Conservation (phyloP, 2,888 invertebrate species). For the Drosophila kuntzei region DNA sequence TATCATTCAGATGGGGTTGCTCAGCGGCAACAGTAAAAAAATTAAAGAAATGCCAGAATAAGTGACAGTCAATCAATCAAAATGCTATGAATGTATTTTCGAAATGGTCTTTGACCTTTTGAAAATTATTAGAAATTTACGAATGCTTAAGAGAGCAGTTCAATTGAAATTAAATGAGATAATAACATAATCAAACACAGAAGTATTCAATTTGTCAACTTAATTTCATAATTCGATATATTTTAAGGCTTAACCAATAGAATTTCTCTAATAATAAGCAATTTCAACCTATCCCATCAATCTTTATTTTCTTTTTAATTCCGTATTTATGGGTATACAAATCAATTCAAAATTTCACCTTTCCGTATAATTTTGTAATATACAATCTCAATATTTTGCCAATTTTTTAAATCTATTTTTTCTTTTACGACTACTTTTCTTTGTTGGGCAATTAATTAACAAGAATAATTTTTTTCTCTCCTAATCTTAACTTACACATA, state of each 20-base stretch:
- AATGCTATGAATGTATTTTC: background rate
- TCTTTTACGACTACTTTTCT: too few species aligned
- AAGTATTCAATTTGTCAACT: background rate
- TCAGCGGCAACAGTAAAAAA: background rate
- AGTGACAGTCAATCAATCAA: slow-evolving; percentile 43
- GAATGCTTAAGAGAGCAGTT: background rate
- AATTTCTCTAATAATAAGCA: background rate
- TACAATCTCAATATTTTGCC: too few species aligned
- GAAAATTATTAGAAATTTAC: background rate
- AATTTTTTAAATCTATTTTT: too few species aligned
- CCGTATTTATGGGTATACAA: too few species aligned
- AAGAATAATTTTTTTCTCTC: too few species aligned
- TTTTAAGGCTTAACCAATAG: background rate
- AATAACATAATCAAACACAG: background rate
- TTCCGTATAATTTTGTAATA: too few species aligned
- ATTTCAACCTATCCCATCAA: too few species aligned
- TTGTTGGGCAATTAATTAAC: too few species aligned
- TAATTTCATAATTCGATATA: background rate
- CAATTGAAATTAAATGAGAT: too few species aligned
- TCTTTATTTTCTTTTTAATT: too few species aligned
- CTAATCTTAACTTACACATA: too few species aligned
- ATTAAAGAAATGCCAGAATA: slow-evolving; percentile 1
- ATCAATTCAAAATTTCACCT: too few species aligned
- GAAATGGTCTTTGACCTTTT: slow-evolving; percentile 35
- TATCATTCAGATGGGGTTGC: slow-evolving; percentile 30